These are phyloP conservation scores for Anas bahamensis DNA, from an alignment of 2,797 vertebrate species.

Conservation along the genomic window DNA sequence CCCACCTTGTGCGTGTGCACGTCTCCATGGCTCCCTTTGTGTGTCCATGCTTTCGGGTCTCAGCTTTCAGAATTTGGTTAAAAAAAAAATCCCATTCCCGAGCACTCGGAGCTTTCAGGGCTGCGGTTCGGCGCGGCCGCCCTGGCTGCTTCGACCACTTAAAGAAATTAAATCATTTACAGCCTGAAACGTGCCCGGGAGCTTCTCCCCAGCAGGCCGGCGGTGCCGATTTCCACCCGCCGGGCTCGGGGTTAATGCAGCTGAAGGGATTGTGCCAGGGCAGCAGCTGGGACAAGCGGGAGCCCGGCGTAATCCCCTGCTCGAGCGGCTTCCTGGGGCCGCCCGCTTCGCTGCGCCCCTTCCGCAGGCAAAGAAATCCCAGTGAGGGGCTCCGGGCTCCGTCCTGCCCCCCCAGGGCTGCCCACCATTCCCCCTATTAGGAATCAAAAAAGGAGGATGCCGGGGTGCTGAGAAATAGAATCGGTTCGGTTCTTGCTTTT, in stretches of 20 bases:
- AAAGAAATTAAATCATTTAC: neutral
- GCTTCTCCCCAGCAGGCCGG: accelerated
- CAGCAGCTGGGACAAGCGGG: neutral
- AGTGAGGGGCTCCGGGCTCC: neutral
- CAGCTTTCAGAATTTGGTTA: neutral
- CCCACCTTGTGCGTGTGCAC: no score
- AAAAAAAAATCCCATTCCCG: neutral
- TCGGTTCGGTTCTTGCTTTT: neutral
- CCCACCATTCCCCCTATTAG: accelerated
- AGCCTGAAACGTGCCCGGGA: accelerated
- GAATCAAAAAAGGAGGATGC: neutral
- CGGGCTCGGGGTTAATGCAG: neutral
- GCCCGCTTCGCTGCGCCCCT: neutral
- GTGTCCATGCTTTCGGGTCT: no score
- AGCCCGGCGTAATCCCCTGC: neutral
- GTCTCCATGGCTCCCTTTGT: neutral
- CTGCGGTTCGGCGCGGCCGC: accelerated
- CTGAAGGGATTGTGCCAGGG: neutral
- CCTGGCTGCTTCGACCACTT: neutral
- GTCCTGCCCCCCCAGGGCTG: accelerated
- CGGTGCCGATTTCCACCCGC: accelerated
- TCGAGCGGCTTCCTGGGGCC: neutral
- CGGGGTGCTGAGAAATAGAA: neutral
- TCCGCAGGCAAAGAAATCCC: neutral
- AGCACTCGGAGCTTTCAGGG: neutral